Evolutionary conservation across 2,113 vertebrate genomes (phyloP), one percentile per base, ranked within the genome.

Genomic region (Gallinago paraguaiae): DNA sequence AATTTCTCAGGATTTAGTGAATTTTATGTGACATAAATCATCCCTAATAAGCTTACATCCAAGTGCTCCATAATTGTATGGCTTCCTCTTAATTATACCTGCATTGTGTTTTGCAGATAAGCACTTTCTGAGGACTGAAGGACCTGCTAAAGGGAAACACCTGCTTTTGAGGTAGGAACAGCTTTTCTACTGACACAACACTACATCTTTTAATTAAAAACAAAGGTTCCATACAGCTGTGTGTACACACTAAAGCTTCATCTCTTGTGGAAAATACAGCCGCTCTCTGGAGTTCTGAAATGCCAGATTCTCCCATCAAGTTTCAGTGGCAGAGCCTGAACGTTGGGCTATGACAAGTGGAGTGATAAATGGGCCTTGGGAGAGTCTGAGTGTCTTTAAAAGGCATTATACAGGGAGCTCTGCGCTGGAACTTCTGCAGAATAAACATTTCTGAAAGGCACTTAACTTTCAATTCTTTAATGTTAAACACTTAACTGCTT

Each of bases 91-190:
- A 69, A 59, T 22, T n/a, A 15, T 45, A n/a, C 25, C 1, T 27
- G 25, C 22, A 1, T 75, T 92, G 54, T 97, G 4, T 96, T 79
- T 95, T 96, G 75, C 95, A 97, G 97, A 51, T 27, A 23, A 92
- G 54, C 68, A 11, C 23, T 37, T 81, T 43, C 65, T 88, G 94
- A 90, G 81, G 93, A 71, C 61, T 74, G 63, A 57, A 67, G 78
- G 14, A 64, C 59, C 82, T 43, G 78, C 76, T 33, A 9, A 88
- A 88, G 78, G 59, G 84, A 86, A 86, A 17, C 88, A 3, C 72
- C 90, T 75, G 79, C 92, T 91, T 25, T 82, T 86, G 93, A 97
- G 97, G 97, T 97, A 97, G 16, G 96, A 71, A 0, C 56, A 74
- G 7, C 3, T 54, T 28, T 31, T 20, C 22, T 48, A 3, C 20